phyloP scores from a whole-genome alignment of 2,797 vertebrate genomes.

The Cyprinella venusta region DNA sequence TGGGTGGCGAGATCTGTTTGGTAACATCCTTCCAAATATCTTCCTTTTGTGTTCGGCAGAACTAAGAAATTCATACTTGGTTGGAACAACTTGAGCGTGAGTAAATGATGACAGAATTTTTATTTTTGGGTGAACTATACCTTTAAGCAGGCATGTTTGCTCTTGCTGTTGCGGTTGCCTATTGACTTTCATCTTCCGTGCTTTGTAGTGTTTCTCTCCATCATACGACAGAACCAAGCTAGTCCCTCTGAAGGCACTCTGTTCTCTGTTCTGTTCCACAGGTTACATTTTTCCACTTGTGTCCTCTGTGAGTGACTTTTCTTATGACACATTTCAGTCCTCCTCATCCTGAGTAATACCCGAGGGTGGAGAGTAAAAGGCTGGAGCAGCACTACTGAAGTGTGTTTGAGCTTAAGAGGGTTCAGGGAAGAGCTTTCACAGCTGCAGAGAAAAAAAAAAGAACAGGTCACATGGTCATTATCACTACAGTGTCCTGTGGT shows the following conservation, averaged over 20 bases:
- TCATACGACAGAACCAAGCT: slow-evolving; percentile 24
- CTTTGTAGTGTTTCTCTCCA: slow-evolving; percentile 19
- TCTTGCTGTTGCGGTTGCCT: background rate
- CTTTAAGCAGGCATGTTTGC: slow-evolving; percentile 8
- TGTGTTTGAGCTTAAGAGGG: background rate
- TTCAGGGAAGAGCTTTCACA: background rate
- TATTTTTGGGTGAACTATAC: no score
- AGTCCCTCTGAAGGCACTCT: background rate
- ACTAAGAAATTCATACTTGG: no score
- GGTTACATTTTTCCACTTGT: slow-evolving; percentile 4
- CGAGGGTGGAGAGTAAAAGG: background rate
- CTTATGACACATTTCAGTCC: background rate
- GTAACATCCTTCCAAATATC: no score
- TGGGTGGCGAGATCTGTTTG: no score
- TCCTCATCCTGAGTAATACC: background rate
- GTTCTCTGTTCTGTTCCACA: slow-evolving; percentile 2
- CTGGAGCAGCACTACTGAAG: background rate
- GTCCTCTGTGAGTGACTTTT: background rate
- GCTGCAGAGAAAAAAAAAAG: background rate
- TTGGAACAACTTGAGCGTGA: no score
- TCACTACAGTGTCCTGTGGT: no score
- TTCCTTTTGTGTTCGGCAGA: no score
- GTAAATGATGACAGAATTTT: no score
- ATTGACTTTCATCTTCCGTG: slow-evolving; percentile 19
- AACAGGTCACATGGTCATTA: background rate